Base-by-base conservation (phyloP, 2,797 vertebrate genomes). In the Dryobates pubescens region DNA sequence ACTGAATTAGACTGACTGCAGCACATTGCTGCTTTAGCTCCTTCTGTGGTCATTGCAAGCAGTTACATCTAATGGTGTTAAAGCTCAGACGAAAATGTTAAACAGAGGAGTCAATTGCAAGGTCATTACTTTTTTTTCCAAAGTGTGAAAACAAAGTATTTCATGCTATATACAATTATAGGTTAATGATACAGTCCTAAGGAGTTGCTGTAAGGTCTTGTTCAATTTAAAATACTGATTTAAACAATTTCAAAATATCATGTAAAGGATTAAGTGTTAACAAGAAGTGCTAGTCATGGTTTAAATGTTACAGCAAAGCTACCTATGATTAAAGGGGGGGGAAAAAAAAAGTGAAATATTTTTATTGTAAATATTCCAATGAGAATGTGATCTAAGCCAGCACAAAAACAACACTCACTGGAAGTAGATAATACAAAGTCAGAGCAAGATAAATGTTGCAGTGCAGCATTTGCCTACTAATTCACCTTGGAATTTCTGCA, bases 21-120 rank as follows among this genome's bases (percentile, higher is more conserved):
- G 83, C 63, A 93, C 57, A 72, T 67, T 89, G 80, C 78, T 94
- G 88, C 92, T 95, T 84, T 92, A 84, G 54, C 38, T 96, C 92
- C 79, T 94, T 95, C 92, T 92, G 47, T 88, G 69, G 90, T 92
- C 93, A 96, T 51, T 9, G 59, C 45, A 96, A 94, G 93, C 58
- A 96, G 87, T 95, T 97, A 86, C 53, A 93, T 90, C 89, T 96
- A 96, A 97, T 95, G 73, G 77, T 95, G 86, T 70, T 91, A 95
- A 88, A 94, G 73, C 92, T 89, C 65, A 95, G 74, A 97, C 93
- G 82, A 96, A 98, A 96, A 96, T 89, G 89, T 96, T 97, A 97
- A 97, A 97, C 90, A 78, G 91, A 94, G 85, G 78, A 96, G 96
- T 96, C 95, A 98, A 97, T 95, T 97, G 91, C 86, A 96, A 97